Percentiles rank a stretch among this genome's conserved stretches.
Conservation (phyloP, 2,797 vertebrate species). For the Smutsia temminckii region DNA sequence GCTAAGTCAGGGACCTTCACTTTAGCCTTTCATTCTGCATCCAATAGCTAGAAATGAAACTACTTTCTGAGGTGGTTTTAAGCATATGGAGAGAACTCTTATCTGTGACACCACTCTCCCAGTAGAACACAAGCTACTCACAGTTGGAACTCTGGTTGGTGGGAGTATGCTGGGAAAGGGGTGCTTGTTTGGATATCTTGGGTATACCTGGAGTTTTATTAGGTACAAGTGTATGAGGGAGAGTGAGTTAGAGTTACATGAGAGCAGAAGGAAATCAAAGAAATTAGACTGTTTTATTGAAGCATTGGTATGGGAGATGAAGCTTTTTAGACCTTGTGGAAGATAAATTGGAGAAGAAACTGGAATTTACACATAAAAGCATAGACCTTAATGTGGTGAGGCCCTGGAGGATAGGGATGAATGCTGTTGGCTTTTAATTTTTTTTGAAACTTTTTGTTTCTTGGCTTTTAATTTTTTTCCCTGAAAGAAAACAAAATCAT, state of each 20-base stretch:
- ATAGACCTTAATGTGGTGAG: neutral
- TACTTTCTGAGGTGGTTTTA: neutral
- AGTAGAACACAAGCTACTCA: neutral
- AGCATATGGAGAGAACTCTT: neutral
- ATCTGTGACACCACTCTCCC: neutral
- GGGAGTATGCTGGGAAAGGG: neutral
- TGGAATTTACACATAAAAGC: neutral
- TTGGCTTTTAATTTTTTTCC: neutral
- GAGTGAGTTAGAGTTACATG: neutral
- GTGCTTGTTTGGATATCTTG: neutral
- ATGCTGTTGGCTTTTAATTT: neutral
- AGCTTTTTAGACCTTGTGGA: neutral
- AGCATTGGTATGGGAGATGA: neutral
- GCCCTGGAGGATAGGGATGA: neutral
- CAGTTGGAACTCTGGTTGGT: neutral
- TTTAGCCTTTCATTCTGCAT: neutral
- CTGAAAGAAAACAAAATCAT: neutral
- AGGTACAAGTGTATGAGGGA: neutral
- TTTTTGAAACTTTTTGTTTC: conserved; percentile 1
- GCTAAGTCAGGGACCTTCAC: neutral
- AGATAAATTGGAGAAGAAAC: neutral
- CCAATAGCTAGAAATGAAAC: neutral
- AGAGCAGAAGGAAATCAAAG: neutral
- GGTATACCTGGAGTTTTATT: neutral
- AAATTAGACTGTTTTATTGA: neutral